Evolutionary conservation across 2,888 invertebrate species (phyloP).

Genomic region (Acanthosepion pharaonis): DNA sequence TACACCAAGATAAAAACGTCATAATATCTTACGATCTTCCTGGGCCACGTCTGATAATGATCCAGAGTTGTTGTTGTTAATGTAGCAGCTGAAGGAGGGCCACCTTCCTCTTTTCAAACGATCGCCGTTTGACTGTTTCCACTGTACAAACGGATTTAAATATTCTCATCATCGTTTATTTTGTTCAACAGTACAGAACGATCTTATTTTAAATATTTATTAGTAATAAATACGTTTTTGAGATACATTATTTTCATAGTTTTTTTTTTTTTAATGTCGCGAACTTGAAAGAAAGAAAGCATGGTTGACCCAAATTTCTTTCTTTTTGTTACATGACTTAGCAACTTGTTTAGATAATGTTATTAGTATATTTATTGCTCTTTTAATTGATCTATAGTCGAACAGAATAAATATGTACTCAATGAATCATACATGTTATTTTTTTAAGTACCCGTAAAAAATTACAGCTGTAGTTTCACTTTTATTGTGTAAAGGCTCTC

Average conservation of each 20-base stretch:
- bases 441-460: too few species aligned
- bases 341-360: too few species aligned
- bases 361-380: too few species aligned
- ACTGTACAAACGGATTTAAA: neutral
- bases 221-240: neutral
- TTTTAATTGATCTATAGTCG: too few species aligned
- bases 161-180: neutral
- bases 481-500: too few species aligned
- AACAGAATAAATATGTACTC: too few species aligned
- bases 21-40: constrained; percentile 1
- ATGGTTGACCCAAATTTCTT: neutral
- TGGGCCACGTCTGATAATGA: neutral
- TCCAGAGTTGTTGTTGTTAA: neutral
- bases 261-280: neutral
- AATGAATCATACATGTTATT: too few species aligned
- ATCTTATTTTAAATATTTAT: neutral
- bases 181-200: neutral
- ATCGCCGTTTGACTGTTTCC: neutral
- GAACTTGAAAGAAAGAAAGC: neutral
- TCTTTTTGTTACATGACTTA: too few species aligned
- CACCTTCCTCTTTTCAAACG: neutral
- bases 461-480: too few species aligned
- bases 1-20: neutral
- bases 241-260: too few species aligned
- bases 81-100: neutral